Evolutionary conservation across 2,113 vertebrate species (phyloP).

Genomic region (Percina caprodes): DNA sequence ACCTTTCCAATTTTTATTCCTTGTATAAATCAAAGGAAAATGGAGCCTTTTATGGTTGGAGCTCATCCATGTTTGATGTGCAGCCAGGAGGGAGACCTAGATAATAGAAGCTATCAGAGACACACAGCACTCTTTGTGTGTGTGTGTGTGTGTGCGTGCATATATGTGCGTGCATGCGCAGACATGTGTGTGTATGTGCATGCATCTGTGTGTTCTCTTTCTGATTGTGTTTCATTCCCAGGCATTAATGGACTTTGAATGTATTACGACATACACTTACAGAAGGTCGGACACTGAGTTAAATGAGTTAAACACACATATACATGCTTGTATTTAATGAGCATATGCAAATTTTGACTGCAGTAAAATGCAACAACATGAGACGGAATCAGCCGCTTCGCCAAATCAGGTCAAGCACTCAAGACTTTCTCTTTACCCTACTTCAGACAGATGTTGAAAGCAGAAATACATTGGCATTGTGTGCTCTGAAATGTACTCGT

Average conservation of each 20-base stretch:
- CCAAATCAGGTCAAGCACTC: conserved; percentile 49
- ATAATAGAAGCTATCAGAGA: conserved; percentile 81
- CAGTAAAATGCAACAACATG: conserved; percentile 24
- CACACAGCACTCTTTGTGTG: conserved; percentile 48
- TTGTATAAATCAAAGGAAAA: conserved; percentile 84
- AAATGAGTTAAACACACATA: conserved; percentile 54
- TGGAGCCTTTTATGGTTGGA: conserved; percentile 80
- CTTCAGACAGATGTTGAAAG: conserved; percentile 20
- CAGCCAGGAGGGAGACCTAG: conserved; percentile 82
- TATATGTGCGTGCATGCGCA: neutral
- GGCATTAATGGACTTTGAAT: conserved; percentile 66
- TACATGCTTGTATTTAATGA: conserved; percentile 32
- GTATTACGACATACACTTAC: conserved; percentile 55
- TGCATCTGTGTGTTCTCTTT: conserved; percentile 36
- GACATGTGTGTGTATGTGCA: conserved; percentile 1
- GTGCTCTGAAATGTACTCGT: neutral
- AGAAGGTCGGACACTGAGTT: conserved; percentile 55
- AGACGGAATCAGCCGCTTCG: neutral
- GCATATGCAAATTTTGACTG: conserved; percentile 11
- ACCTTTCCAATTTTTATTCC: conserved; percentile 81
- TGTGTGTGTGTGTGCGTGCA: conserved; percentile 7
- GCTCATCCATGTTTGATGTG: conserved; percentile 84
- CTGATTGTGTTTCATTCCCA: conserved; percentile 53
- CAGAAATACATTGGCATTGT: neutral
- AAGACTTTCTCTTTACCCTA: neutral